Evolutionary conservation across 2,888 invertebrate species (phyloP).

Genomic region (Isoperla grammatica): DNA sequence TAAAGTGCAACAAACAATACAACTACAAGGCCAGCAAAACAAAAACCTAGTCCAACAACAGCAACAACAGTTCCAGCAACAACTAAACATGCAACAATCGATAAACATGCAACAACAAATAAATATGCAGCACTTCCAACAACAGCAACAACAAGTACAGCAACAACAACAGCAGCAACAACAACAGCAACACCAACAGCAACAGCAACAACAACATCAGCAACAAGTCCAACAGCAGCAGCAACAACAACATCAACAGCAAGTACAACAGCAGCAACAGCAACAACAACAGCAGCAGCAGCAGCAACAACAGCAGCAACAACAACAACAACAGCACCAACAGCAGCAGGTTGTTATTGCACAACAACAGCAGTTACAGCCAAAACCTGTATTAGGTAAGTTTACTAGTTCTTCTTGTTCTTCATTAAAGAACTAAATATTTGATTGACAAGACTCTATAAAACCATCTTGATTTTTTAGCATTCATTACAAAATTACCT

Average conservation of each 20-base stretch:
- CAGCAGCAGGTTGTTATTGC: neutral
- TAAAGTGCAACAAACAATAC: conserved; percentile 47
- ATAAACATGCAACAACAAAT: conserved; percentile 44
- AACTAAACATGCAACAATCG: conserved; percentile 28
- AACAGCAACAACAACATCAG: conserved; percentile 24
- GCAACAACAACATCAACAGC: conserved; percentile 38
- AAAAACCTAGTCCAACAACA: conserved; percentile 25
- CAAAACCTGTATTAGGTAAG: conserved; percentile 43
- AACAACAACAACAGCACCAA: conserved; percentile 36
- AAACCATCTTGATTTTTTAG: no score
- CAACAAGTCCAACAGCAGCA: conserved; percentile 37
- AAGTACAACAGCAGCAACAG: conserved; percentile 50
- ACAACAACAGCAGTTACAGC: conserved; percentile 46
- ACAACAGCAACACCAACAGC: conserved; percentile 41
- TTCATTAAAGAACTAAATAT: no score
- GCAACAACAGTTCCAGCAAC: conserved; percentile 41
- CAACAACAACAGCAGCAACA: conserved; percentile 37
- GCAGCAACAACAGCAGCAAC: conserved; percentile 32
- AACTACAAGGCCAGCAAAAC: conserved; percentile 42
- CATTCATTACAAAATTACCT: no score
- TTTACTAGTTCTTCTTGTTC: no score
- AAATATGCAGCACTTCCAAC: conserved; percentile 42
- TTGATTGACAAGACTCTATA: no score
- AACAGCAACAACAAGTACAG: conserved; percentile 38
- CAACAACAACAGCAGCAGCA: conserved; percentile 46